Conservation (phyloP, 2,888 invertebrate genomes). For the Parnassius orleans region DNA sequence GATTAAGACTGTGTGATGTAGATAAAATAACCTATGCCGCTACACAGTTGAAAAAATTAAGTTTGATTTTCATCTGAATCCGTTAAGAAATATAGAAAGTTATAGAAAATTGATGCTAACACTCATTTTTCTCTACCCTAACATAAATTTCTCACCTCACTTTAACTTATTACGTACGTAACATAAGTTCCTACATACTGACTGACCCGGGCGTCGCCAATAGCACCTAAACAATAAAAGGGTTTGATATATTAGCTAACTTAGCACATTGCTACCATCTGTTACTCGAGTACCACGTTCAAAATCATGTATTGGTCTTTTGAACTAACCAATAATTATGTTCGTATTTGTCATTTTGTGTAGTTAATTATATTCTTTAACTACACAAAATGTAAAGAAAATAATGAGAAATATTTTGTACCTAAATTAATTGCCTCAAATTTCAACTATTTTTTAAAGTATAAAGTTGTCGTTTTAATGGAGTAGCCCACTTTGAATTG, state of each 20-base stretch:
- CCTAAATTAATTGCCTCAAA: too few species aligned
- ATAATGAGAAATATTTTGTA: too few species aligned
- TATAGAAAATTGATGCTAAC: neutral
- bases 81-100: too few species aligned
- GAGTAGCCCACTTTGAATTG: too few species aligned
- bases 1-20: too few species aligned
- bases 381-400: neutral
- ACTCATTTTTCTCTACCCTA: neutral
- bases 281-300: slow-evolving; percentile 16
- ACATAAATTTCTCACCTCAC: neutral
- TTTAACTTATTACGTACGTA: neutral
- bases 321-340: neutral
- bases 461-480: too few species aligned
- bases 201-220: slow-evolving; percentile 21
- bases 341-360: too few species aligned
- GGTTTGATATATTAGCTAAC: slow-evolving; percentile 24
- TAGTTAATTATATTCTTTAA: neutral
- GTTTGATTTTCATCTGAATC: too few species aligned
- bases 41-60: too few species aligned
- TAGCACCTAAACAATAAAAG: slow-evolving; percentile 22
- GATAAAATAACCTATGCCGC: too few species aligned
- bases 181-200: slow-evolving; percentile 5
- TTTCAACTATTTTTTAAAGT: too few species aligned
- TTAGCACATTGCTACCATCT: slow-evolving; percentile 16
- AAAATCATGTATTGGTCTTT: slow-evolving; percentile 9